These are phyloP conservation scores for Oreochromis mossambicus DNA, from an alignment of 2,797 vertebrate genomes.

Conservation along the genomic window DNA sequence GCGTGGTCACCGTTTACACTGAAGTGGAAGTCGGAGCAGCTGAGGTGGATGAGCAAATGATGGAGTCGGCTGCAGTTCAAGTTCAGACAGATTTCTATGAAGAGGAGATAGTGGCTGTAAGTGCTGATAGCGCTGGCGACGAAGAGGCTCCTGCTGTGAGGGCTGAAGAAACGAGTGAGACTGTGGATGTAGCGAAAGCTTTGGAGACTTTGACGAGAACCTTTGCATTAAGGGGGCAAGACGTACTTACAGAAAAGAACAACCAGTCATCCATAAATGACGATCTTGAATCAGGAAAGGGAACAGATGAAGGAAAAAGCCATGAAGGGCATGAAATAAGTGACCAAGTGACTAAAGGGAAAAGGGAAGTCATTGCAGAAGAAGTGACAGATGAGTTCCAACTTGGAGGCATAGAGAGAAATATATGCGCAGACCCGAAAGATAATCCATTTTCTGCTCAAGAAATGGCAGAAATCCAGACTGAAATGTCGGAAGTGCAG, in stretches of 20 bases:
- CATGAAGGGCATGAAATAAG: neutral
- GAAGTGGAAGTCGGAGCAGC: slow-evolving; percentile 65
- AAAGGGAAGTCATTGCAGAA: neutral
- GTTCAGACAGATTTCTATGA: slow-evolving; percentile 50
- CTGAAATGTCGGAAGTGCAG: neutral
- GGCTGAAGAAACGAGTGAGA: slow-evolving; percentile 23
- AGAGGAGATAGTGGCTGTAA: slow-evolving; percentile 45
- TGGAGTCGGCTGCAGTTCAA: slow-evolving; percentile 31
- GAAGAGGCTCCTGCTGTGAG: slow-evolving; percentile 8
- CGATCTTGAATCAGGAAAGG: neutral
- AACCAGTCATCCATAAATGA: neutral
- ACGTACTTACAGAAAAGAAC: neutral
- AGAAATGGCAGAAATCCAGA: neutral
- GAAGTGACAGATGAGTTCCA: neutral
- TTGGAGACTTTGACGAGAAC: slow-evolving; percentile 62
- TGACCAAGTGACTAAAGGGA: neutral
- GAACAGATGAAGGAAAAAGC: neutral
- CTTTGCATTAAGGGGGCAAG: slow-evolving; percentile 40
- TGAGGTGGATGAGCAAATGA: slow-evolving; percentile 29
- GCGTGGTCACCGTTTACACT: slow-evolving; percentile 71
- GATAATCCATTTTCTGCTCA: neutral
- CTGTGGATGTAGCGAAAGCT: slow-evolving; percentile 40
- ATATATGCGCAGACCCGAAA: neutral
- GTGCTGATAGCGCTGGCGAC: neutral
- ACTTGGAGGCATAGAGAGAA: neutral